Base-by-base conservation (phyloP, 2,113 vertebrate genomes). In the Archocentrus centrarchus region DNA sequence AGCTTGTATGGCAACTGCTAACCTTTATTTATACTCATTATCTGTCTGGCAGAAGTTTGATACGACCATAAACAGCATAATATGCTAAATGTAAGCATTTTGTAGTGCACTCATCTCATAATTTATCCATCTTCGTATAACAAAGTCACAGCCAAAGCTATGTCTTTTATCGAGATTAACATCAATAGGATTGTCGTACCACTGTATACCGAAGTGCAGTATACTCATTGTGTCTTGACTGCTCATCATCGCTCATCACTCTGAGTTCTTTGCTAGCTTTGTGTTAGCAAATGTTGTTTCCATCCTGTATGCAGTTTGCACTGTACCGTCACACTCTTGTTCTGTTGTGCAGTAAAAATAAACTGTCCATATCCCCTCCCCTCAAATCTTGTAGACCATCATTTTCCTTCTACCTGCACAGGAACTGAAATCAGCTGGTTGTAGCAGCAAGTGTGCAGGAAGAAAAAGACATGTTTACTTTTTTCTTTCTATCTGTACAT, bases 11-110 rank as follows among this genome's bases (percentile, higher is more conserved):
- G 47, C 35, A 59, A 66, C 41, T 61, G 30, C 32, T 66, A 70
- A 75, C 59, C 63, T 80, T 73, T 79, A 20, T 83, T 88, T 80
- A 85, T 17, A 41, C 64, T 68, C 20, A 20, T 81, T 82, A 55
- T 22, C 7, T 83, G 60, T 61, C 59, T 63, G 32, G 53, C 13
- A 62, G 50, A 73, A 73, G 24, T 70, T 70, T 32, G 44, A 70
- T 70, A 53, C 53, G 24, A 44, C 44, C 41, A 70, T 32, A 70
- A 70, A 70, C 10, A 30, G 24, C 30, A 17, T 30, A 53, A 70
- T 70, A 70, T 50, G 17, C 44, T 3, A 32, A 24, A 70, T 20
- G 44, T 50, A 17, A 70, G 41, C 44, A 53, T 70, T 53, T 20
- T 53, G 10, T 9, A 53, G 24, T 70, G 66, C 66, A 70, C 66